Evolutionary conservation across 1,140 invertebrate genomes (phyloP).

Genomic region (Gryon sp.): DNA sequence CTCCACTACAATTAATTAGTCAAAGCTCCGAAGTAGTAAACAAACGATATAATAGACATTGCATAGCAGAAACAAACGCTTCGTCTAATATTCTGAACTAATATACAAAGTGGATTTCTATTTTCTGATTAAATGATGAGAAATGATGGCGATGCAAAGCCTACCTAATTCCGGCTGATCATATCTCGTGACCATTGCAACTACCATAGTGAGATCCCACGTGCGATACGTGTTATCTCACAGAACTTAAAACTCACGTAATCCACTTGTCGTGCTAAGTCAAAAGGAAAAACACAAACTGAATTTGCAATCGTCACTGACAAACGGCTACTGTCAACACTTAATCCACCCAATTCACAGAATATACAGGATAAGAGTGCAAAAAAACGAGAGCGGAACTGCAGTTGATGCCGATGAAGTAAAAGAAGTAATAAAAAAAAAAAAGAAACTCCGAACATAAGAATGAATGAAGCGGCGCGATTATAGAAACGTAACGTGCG

Average conservation of each 20-base stretch:
- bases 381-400: too few relatives aligned
- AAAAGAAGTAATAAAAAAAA: background rate
- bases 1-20: conserved; percentile 1
- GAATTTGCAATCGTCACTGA: too few relatives aligned
- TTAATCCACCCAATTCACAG: background rate
- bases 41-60: background rate
- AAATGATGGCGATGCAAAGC: conserved; percentile 5
- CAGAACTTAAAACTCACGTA: background rate
- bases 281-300: background rate
- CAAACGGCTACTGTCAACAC: too few relatives aligned
- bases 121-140: background rate
- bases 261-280: background rate
- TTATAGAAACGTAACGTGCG: conserved; percentile 30
- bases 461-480: conserved; percentile 42
- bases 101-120: background rate
- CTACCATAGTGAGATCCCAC: conserved; percentile 12
- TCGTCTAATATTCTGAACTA: background rate
- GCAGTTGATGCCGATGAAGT: too few relatives aligned
- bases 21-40: background rate
- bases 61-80: too few relatives aligned
- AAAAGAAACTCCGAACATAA: conserved; percentile 3
- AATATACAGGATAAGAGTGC: background rate
- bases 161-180: conserved; percentile 49
- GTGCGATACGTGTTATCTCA: too few relatives aligned
- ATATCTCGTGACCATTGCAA: conserved; percentile 44